Base-by-base conservation (phyloP, 1,140 invertebrate genomes). In the Proctacanthus coquilletti region DNA sequence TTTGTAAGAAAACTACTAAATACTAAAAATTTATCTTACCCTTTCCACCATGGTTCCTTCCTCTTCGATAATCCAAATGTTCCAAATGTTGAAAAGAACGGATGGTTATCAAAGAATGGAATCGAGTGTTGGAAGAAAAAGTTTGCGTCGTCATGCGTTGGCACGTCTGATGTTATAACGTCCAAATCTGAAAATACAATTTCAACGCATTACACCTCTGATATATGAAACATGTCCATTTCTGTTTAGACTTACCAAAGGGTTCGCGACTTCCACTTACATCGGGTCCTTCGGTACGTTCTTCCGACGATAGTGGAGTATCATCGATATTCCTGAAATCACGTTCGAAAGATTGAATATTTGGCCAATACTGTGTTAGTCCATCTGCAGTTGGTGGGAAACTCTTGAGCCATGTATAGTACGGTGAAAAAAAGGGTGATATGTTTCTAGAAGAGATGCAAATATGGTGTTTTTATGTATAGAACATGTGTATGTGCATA, bases 1-100 rank as follows among this genome's bases (percentile, higher is more conserved):
- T 43, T 27, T 20, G 25, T 19, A 27, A 34, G 27, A 27, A 21
- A 11, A 14, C 13, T 30, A 1, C 14, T 29, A 25, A 17, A n/a
- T n/a, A n/a, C 13, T 15, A 23, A 29, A 21, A 39, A 5, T 17
- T 5, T 10, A 29, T 45, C 64, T 65, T 45, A 67, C 65, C 65
- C 65, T 45, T 67, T 65, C 54, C 54, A 60, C 65, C 65, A 67
- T 40, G 59, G 63, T 38, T 60, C 53, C 18, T 50, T 46, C 39
- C 47, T 50, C 10, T 42, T 36, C 17, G 47, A 46, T 3, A 15
- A 23, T 5, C 50, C 51, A 6, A 58, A 44, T 5, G 52, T 54
- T 9, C 54, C 52, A 0, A 50, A 52, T 17, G 56, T 57, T 4
- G 55, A 47, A 14, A 54, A 57, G 20, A 57, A 52, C 41, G 56